phyloP scores from a whole-genome alignment of 2,113 vertebrate genomes.

The Pseudopipra pipra region DNA sequence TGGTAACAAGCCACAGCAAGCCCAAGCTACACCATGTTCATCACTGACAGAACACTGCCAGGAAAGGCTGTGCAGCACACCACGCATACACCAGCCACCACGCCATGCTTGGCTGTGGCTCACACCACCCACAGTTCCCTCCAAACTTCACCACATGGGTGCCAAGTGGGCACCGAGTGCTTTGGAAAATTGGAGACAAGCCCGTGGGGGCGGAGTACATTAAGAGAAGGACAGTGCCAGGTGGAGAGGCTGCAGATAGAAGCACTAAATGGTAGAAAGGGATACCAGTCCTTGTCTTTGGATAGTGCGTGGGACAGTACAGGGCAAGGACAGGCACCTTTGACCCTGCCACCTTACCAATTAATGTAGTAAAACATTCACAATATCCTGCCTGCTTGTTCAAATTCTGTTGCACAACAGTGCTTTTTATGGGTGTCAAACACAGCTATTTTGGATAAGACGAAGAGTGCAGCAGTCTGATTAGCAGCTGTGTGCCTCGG shows the following conservation, averaged over 20 bases:
- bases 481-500: neutral
- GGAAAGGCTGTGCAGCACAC: neutral
- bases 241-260: neutral
- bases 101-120: accelerated
- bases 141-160: neutral
- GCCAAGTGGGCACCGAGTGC: neutral
- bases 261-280: neutral
- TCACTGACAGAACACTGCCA: neutral
- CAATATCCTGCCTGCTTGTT: neutral
- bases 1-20: neutral
- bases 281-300: neutral
- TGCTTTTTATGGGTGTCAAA: neutral
- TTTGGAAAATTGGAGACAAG: neutral
- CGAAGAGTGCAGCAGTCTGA: neutral
- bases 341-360: neutral
- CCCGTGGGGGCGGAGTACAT: accelerated
- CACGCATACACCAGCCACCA: neutral
- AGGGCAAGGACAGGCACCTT: neutral
- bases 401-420: neutral
- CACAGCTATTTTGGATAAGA: neutral
- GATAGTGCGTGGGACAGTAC: neutral
- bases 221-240: conserved; percentile 4
- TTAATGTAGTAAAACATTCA: neutral
- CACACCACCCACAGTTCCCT: neutral
- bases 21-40: neutral